Conservation (phyloP, 2,113 vertebrate genomes). For the Dolichotis patagonum region DNA sequence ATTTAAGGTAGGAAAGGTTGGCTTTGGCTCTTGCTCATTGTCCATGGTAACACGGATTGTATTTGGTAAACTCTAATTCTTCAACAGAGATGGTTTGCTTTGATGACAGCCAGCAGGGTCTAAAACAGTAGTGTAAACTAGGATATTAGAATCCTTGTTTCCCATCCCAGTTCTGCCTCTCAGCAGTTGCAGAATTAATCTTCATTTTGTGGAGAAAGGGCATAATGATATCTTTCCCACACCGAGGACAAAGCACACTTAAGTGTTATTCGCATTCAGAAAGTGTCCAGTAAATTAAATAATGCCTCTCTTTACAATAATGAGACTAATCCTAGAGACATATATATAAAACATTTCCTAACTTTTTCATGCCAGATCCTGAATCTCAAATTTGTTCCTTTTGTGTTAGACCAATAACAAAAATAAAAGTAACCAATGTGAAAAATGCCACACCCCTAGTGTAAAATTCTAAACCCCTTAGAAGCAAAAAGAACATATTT, state of each 20-base stretch:
- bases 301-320: neutral
- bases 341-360: neutral
- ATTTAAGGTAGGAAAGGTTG: neutral
- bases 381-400: neutral
- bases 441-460: neutral
- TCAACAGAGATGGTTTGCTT: neutral
- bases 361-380: neutral
- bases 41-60: neutral
- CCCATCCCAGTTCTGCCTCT: neutral
- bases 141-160: neutral
- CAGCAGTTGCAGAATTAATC: neutral
- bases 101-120: neutral
- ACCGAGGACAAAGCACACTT: neutral
- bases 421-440: neutral
- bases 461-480: neutral
- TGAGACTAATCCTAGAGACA: neutral
- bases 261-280: neutral
- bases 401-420: neutral
- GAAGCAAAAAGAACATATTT: neutral
- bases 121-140: neutral
- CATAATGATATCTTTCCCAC: neutral
- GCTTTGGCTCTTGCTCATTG: neutral
- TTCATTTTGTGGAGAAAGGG: neutral
- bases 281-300: conserved; percentile 15
- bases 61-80: neutral